These are phyloP conservation scores for Tragelaphus scriptus DNA, from an alignment of 2,113 vertebrate species.

Conservation along the genomic window DNA sequence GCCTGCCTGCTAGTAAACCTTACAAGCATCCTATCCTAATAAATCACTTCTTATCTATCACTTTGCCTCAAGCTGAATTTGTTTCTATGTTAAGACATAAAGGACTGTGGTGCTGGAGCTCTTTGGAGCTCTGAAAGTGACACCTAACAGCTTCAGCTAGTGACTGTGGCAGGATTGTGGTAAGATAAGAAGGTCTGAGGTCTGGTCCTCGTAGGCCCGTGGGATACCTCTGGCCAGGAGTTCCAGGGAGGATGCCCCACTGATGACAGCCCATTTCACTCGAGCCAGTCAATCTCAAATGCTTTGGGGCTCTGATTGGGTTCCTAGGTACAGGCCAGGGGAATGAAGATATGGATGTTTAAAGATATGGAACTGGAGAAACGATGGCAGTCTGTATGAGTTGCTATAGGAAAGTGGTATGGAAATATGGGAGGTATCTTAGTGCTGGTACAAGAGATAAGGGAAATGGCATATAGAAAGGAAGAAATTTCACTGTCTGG, in stretches of 20 bases:
- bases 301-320: not conserved
- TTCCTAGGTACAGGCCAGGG: not conserved
- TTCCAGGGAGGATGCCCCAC: not conserved
- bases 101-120: not conserved
- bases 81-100: not conserved
- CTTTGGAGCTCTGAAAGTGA: not conserved
- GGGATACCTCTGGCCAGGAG: not conserved
- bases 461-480: not conserved
- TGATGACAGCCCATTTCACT: not conserved
- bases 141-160: not conserved
- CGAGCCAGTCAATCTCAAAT: not conserved
- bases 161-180: not conserved
- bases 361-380: not conserved
- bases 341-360: not conserved
- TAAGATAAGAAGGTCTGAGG: not conserved
- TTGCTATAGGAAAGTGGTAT: not conserved
- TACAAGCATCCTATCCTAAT: not conserved
- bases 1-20: not conserved
- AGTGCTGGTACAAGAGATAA: not conserved
- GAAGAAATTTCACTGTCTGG: not conserved
- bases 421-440: not conserved
- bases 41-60: not conserved
- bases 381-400: not conserved
- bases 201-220: not conserved
- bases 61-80: not conserved